Base-by-base conservation (phyloP, 2,888 invertebrate genomes). In the Eledone cirrhosa region DNA sequence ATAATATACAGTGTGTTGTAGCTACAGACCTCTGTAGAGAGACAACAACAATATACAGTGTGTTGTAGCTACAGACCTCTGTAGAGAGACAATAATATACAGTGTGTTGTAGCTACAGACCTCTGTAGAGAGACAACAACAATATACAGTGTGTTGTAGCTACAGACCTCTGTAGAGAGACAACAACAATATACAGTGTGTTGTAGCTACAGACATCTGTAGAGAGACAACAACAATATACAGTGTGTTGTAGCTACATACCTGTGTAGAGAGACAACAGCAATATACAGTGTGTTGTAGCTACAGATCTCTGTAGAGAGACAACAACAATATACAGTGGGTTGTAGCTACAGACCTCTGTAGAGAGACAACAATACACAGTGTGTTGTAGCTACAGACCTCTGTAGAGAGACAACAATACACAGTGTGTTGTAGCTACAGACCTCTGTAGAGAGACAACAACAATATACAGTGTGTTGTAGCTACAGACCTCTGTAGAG, bases 21-120 rank as follows among this genome's bases (percentile, higher is more conserved):
- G n/a, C n/a, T 86, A 86, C 41, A 87, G 81, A 19, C 86, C 86
- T 78, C 87, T 87, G 83, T 16, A 82, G 83, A n/a, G 48, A 31
- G 41, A 41, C 41, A 41, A 3, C 41, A 41, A n/a, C n/a, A n/a
- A n/a, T n/a, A n/a, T n/a, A n/a, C n/a, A n/a, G n/a, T n/a, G n/a
- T n/a, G n/a, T n/a, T n/a, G n/a, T n/a, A n/a, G n/a, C n/a, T 86
- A 86, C 41, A 87, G 81, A 19, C 86, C 86, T 78, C 87, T 87
- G 83, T 16, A 82, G 83, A n/a, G 48, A 31, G 41, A 41, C 41
- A 41, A 3, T 11, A 41, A n/a, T n/a, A n/a, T n/a, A n/a, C n/a
- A n/a, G n/a, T n/a, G n/a, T n/a, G n/a, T n/a, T n/a, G n/a, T n/a
- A n/a, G n/a, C n/a, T 86, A 86, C 41, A 87, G 81, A 19, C 86